A percentile compares a stretch with the other conserved stretches of the same genome.
Conservation (phyloP, 2,888 invertebrate species). For the Cheilosia variabilis region DNA sequence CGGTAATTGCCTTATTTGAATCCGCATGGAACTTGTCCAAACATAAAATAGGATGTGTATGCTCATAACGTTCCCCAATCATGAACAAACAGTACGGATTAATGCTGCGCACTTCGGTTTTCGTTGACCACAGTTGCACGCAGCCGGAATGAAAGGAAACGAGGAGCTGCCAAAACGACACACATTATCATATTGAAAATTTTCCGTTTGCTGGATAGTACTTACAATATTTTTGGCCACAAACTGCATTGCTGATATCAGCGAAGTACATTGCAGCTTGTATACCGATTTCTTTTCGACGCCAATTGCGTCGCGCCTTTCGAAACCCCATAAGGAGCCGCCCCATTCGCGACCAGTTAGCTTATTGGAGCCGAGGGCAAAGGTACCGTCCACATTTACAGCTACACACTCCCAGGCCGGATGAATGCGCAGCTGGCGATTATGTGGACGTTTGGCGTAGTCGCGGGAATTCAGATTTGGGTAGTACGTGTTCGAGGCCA, state of each 20-base stretch:
- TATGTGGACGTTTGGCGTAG: constrained; percentile 80
- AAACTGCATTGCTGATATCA: constrained; percentile 80
- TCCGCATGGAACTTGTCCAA: constrained; percentile 79
- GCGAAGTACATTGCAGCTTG: constrained; percentile 78
- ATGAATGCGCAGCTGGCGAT: constrained; percentile 79
- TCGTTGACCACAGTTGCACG: constrained; percentile 82
- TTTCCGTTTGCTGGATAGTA: constrained; percentile 21
- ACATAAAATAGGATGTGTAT: constrained; percentile 80
- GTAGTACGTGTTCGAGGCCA: constrained; percentile 80
- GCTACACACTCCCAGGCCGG: constrained; percentile 81
- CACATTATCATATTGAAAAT: not conserved
- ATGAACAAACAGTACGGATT: constrained; percentile 80
- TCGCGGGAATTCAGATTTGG: constrained; percentile 83
- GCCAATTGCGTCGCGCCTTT: constrained; percentile 75
- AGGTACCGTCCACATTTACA: constrained; percentile 77
- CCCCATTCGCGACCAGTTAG: constrained; percentile 81
- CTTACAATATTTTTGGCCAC: constrained; percentile 79
- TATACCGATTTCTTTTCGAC: constrained; percentile 77
- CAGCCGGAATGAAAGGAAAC: constrained; percentile 79
- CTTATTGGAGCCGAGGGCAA: constrained; percentile 80
- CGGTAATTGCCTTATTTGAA: constrained; percentile 79
- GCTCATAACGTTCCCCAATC: constrained; percentile 80
- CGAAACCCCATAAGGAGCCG: constrained; percentile 81
- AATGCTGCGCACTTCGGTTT: constrained; percentile 78
- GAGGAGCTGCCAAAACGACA: constrained; percentile 76